Evolutionary conservation across 2,797 vertebrate species (phyloP).

Genomic region (Eulemur rubriventer): DNA sequence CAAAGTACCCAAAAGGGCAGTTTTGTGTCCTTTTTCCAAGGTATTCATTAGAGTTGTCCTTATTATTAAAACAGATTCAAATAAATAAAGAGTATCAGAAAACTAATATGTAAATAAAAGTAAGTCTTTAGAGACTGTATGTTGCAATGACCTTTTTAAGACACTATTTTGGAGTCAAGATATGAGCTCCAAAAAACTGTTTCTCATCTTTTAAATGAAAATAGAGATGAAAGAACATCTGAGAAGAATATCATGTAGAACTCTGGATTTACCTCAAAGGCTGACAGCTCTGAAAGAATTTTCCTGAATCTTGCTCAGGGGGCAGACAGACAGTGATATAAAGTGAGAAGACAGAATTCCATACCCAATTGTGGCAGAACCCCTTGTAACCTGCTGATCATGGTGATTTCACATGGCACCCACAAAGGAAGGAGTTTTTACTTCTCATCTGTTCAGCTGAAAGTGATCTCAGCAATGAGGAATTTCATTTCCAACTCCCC

Average conservation of each 20-base stretch:
- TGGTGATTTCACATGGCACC: background rate
- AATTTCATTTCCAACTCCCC: conserved; percentile 29
- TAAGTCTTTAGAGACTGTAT: background rate
- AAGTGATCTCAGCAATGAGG: conserved; percentile 5
- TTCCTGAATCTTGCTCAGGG: background rate
- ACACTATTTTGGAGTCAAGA: background rate
- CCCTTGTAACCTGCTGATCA: background rate
- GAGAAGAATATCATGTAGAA: background rate
- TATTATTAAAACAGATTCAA: conserved; percentile 25
- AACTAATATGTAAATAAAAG: conserved; percentile 29
- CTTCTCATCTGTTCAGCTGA: background rate
- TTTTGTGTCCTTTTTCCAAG: background rate
- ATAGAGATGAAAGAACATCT: background rate
- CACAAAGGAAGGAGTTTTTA: background rate
- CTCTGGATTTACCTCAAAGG: background rate
- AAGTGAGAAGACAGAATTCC: background rate
- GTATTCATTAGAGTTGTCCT: background rate
- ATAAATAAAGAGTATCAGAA: conserved; percentile 35
- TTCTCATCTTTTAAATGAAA: conserved; percentile 7
- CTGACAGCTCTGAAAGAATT: background rate
- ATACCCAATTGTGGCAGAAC: background rate
- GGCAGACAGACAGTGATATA: background rate
- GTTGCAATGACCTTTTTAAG: background rate
- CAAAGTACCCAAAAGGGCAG: background rate
- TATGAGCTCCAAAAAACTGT: background rate